A percentile compares a stretch with the other conserved stretches of the same genome.
Evolutionary conservation across 2,888 invertebrate genomes (phyloP).

Genomic region (Tachina lurida): DNA sequence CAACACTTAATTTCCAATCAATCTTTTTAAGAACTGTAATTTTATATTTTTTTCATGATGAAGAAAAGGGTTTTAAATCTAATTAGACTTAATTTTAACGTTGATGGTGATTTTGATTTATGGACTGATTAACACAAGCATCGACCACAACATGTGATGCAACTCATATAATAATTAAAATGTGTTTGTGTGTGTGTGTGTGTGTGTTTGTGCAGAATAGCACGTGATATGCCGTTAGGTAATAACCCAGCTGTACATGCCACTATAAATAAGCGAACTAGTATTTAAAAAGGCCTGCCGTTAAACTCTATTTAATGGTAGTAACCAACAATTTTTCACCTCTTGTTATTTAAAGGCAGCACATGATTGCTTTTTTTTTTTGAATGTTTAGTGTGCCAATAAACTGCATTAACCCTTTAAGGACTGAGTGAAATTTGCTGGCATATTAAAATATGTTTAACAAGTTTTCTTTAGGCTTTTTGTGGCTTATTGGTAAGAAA

Average conservation of each 20-base stretch:
- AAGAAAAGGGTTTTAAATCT: slow-evolving; percentile 15
- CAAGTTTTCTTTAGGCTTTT: background rate
- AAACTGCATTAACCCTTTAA: slow-evolving; percentile 34
- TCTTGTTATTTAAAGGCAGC: slow-evolving; percentile 22
- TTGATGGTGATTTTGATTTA: slow-evolving; percentile 60
- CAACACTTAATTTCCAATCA: slow-evolving; percentile 14
- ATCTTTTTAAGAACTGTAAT: background rate
- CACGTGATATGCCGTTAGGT: slow-evolving; percentile 66
- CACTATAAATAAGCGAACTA: background rate
- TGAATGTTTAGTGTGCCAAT: slow-evolving; percentile 14
- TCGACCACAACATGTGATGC: slow-evolving; percentile 33
- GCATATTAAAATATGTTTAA: background rate
- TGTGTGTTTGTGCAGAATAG: slow-evolving; percentile 21
- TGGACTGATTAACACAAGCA: slow-evolving; percentile 54
- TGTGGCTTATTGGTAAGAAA: background rate
- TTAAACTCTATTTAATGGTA: slow-evolving; percentile 29
- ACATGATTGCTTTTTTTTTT: slow-evolving; percentile 45
- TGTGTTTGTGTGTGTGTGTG: slow-evolving; percentile 3
- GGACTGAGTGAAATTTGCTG: background rate
- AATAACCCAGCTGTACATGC: background rate
- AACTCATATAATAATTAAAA: slow-evolving; percentile 44
- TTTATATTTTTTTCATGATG: background rate
- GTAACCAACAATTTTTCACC: slow-evolving; percentile 29
- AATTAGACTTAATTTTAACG: slow-evolving; percentile 49
- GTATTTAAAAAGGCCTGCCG: slow-evolving; percentile 19